Percentiles rank a stretch among this genome's conserved stretches.
These are phyloP conservation scores for Pandemis heparana DNA, from an alignment of 2,888 invertebrate genomes.

Conservation along the genomic window DNA sequence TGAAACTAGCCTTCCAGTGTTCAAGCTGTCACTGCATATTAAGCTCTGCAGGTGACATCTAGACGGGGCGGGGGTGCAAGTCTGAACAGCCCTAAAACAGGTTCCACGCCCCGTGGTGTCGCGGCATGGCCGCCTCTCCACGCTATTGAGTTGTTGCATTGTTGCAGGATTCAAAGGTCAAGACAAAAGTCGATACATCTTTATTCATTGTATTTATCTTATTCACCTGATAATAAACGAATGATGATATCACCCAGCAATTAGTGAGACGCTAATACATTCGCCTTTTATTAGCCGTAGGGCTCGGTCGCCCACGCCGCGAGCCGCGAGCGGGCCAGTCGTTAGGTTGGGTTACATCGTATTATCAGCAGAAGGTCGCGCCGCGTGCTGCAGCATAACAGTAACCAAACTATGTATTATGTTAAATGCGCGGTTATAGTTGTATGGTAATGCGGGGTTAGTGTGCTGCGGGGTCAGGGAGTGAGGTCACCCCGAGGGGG, in stretches of 20 bases:
- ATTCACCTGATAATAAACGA: neutral
- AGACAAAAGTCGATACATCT: neutral
- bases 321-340: too few species aligned
- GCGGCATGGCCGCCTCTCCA: neutral
- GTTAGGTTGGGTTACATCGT: too few species aligned
- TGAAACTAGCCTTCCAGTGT: too few species aligned
- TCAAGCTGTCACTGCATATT: too few species aligned
- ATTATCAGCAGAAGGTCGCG: too few species aligned
- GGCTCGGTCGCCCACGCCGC: too few species aligned
- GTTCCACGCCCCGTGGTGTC: too few species aligned
- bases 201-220: neutral
- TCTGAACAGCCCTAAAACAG: neutral
- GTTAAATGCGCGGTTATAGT: neutral
- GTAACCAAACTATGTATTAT: neutral
- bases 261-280: neutral
- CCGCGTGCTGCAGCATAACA: neutral
- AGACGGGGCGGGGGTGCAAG: too few species aligned
- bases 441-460: neutral
- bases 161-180: neutral
- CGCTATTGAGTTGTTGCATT: neutral
- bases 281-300: neutral
- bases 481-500: too few species aligned
- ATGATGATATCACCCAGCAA: neutral
- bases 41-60: too few species aligned
- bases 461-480: neutral